Evolutionary conservation across 2,797 vertebrate genomes (phyloP).

Genomic region (Kryptopterus vitreolus): DNA sequence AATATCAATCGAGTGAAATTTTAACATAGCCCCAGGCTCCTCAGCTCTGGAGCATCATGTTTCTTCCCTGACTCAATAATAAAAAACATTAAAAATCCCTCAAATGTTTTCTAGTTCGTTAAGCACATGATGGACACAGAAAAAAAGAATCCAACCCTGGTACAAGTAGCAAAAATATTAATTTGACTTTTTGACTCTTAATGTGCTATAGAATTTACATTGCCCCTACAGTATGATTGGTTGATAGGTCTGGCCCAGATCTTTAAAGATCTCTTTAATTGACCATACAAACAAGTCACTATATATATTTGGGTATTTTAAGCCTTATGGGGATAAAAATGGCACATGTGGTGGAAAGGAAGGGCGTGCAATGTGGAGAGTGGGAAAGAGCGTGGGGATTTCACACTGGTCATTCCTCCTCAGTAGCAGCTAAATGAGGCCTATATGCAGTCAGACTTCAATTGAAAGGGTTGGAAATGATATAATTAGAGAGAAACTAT

Average conservation of each 20-base stretch:
- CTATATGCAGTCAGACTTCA: conserved; percentile 64
- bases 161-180: background rate
- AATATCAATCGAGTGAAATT: background rate
- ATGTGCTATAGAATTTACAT: conserved; percentile 37
- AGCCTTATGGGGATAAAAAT: conserved; percentile 58
- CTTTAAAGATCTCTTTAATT: conserved; percentile 68
- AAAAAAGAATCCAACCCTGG: background rate
- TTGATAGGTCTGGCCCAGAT: conserved; percentile 35
- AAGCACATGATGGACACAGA: background rate
- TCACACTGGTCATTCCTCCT: conserved; percentile 59
- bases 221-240: conserved; percentile 20
- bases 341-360: conserved; percentile 45
- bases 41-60: background rate
- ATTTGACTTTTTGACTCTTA: conserved; percentile 15
- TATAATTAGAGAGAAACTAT: background rate
- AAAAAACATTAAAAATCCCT: background rate
- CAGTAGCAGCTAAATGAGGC: conserved; percentile 52
- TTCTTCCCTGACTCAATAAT: background rate
- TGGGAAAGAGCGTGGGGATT: conserved; percentile 54
- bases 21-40: background rate
- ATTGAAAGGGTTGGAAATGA: conserved; percentile 60
- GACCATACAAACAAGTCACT: conserved; percentile 56
- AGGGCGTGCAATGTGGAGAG: conserved; percentile 6
- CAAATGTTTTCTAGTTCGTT: background rate
- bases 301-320: conserved; percentile 62